Base-by-base conservation (phyloP, 2,797 vertebrate species). In the Alcedo quadribrachys region DNA sequence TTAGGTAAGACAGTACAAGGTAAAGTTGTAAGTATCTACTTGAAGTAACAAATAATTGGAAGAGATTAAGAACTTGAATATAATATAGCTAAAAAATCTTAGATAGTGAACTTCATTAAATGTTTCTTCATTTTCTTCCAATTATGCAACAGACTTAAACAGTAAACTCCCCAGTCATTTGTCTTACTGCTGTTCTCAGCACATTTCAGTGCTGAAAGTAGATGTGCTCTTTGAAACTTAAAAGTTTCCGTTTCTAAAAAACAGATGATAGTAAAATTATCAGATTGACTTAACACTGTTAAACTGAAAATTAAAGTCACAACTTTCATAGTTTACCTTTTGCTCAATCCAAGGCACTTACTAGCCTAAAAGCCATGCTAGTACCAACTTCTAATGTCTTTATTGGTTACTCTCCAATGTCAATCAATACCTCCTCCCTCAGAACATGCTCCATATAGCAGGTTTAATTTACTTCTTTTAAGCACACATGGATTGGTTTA, bases 21-120 rank as follows among this genome's bases (percentile, higher is more conserved):
- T 71, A 12, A 28, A 58, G 14, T 55, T 75, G 18, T 42, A 62
- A 9, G 2, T 60, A 69, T 35, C 53, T 54, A 24, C 3, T 1
- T 53, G 3, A 83, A 90, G 21, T 30, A 67, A 50, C 17, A 33
- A 65, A 20, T 60, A 67, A 45, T 2, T 51, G 16, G 16, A 93
- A 87, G 9, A 82, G 3, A 15, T 63, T 63, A 27, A 5, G 6
- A 69, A 55, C 1, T 60, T 32, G 77, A 87, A 70, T 35, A 86
- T 16, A 74, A 19, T 19, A 70, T 24, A 14, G n/a, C 22, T 81
- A 25, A 69, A 68, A 27, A 65, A 54, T 8, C 5, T 37, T 65
- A 53, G 3, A 15, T 1, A 54, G 11, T 40, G 74, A 57, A 46
- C 4, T 8, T 28, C n/a, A 37, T 11, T 0, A 70, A 71, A 3